Evolutionary conservation across 2,888 invertebrate genomes (phyloP).

Genomic region (Lycia hirtaria): DNA sequence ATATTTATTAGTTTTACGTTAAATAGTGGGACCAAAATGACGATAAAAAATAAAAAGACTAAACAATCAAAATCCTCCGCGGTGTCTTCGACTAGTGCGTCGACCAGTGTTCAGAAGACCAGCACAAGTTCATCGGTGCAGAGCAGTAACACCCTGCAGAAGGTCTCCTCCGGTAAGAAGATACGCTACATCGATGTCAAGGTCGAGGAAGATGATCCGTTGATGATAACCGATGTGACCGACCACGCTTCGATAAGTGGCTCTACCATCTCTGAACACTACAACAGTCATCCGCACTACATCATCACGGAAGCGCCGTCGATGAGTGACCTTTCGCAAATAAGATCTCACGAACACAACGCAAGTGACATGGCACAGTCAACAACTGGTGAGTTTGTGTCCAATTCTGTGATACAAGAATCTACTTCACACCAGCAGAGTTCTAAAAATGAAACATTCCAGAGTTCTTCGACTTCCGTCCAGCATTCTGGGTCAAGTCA

Average conservation of each 20-base stretch:
- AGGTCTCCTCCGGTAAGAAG: conserved; percentile 80
- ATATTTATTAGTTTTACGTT: conserved; percentile 51
- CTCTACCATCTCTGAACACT: conserved; percentile 79
- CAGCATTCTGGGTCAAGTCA: conserved; percentile 73
- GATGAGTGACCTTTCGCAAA: conserved; percentile 76
- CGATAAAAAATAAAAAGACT: conserved; percentile 85
- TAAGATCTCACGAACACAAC: conserved; percentile 66
- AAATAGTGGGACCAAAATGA: conserved; percentile 78
- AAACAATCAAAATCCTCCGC: conserved; percentile 76
- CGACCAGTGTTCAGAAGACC: conserved; percentile 79
- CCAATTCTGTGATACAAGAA: conserved; percentile 69
- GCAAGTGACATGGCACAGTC: conserved; percentile 78
- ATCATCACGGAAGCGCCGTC: conserved; percentile 83
- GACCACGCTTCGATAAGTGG: conserved; percentile 79
- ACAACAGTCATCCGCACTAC: conserved; percentile 82
- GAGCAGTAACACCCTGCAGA: conserved; percentile 74
- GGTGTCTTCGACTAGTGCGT: conserved; percentile 73
- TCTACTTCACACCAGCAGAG: conserved; percentile 75
- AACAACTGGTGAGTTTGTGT: conserved; percentile 75
- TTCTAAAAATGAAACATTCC: conserved; percentile 74
- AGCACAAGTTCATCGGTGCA: conserved; percentile 74
- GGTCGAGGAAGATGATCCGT: conserved; percentile 83
- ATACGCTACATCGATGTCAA: conserved; percentile 82
- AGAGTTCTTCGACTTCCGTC: conserved; percentile 73
- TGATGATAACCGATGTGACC: conserved; percentile 82